Conservation (phyloP, 2,888 invertebrate genomes). For the Xanthorhoe spadicearia region DNA sequence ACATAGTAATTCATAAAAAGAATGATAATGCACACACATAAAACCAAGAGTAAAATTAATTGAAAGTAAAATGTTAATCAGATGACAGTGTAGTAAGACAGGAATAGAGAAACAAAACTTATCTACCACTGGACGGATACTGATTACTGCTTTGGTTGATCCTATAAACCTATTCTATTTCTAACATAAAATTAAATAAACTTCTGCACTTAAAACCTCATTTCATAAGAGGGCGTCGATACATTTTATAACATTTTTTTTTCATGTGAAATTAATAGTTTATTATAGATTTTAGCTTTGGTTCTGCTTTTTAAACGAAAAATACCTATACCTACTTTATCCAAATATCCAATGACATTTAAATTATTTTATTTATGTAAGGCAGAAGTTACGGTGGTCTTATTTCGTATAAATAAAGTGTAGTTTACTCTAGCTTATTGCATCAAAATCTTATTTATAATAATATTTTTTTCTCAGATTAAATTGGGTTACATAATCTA, state of each 20-base stretch:
- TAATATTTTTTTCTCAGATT: background rate
- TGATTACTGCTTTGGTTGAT: constrained; percentile 83
- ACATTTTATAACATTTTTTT: constrained; percentile 8
- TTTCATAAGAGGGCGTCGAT: constrained; percentile 28
- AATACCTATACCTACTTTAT: too few species aligned
- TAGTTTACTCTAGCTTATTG: constrained; percentile 14
- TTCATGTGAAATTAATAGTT: background rate
- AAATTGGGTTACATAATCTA: constrained; percentile 4
- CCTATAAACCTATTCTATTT: constrained; percentile 52
- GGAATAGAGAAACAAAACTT: constrained; percentile 58
- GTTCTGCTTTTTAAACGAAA: background rate
- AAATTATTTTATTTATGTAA: constrained; percentile 15
- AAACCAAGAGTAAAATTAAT: constrained; percentile 38
- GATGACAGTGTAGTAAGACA: constrained; percentile 52
- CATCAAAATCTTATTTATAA: constrained; percentile 2
- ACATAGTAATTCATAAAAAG: background rate
- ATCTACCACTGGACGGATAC: constrained; percentile 84
- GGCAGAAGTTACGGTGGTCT: constrained; percentile 58
- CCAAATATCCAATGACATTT: background rate
- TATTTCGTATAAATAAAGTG: constrained; percentile 50
- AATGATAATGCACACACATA: background rate
- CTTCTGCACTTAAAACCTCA: constrained; percentile 25
- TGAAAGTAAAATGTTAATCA: constrained; percentile 54
- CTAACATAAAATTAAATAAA: constrained; percentile 42
- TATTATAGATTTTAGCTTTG: background rate